A percentile compares a stretch with the other conserved stretches of the same genome.
Evolutionary conservation across 2,797 vertebrate genomes (phyloP).

Genomic region (Clarias fuscus): DNA sequence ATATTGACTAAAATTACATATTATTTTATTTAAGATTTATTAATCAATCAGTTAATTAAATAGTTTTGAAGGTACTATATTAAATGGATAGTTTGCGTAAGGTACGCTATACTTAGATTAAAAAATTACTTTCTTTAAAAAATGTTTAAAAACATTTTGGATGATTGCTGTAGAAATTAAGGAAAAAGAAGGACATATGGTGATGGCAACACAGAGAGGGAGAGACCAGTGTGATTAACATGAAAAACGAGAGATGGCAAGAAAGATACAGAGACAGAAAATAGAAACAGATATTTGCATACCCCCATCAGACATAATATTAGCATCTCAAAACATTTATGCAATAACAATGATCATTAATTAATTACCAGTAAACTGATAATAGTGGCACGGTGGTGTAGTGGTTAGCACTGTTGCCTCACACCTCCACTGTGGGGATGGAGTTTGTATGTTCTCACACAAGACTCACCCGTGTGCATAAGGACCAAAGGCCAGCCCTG

Average conservation of each 20-base stretch:
- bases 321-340: too few relatives aligned
- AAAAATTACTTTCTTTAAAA: background rate
- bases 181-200: background rate
- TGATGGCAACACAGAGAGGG: background rate
- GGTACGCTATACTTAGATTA: background rate
- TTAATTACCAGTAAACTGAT: too few relatives aligned
- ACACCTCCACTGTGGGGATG: too few relatives aligned
- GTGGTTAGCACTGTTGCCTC: too few relatives aligned
- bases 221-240: background rate
- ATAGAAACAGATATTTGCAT: background rate
- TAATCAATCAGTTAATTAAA: background rate
- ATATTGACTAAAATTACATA: background rate
- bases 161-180: background rate
- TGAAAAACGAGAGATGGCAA: background rate
- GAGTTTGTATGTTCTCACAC: too few relatives aligned
- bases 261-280: background rate
- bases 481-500: too few relatives aligned
- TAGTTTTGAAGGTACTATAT: background rate
- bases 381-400: too few relatives aligned
- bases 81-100: background rate
- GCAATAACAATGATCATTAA: too few relatives aligned
- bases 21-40: background rate
- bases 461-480: too few relatives aligned
- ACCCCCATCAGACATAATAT: too few relatives aligned
- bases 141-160: background rate